These are phyloP conservation scores for Scomber japonicus DNA, from an alignment of 2,113 vertebrate species.

Conservation along the genomic window DNA sequence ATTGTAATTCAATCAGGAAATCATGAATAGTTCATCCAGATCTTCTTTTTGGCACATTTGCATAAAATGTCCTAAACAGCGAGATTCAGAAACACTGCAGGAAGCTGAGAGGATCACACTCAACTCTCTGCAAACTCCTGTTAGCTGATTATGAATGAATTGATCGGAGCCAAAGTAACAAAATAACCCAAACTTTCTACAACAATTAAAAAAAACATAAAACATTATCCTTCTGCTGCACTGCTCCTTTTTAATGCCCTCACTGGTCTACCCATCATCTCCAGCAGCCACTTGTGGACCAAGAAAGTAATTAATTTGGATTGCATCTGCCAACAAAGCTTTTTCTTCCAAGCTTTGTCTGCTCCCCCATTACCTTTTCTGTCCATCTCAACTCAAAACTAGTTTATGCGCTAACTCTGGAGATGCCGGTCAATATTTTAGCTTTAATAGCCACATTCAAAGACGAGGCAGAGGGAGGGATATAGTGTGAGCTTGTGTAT, in stretches of 20 bases:
- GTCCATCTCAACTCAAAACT: conserved; percentile 45
- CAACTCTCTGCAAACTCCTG: conserved; percentile 6
- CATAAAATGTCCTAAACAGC: conserved; percentile 33
- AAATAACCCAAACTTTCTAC: neutral
- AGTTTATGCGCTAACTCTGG: conserved; percentile 44
- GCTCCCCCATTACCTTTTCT: conserved; percentile 33
- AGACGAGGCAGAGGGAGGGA: neutral
- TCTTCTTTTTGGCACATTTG: conserved; percentile 34
- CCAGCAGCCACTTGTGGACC: conserved; percentile 29
- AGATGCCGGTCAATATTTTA: conserved; percentile 31
- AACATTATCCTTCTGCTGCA: conserved; percentile 9
- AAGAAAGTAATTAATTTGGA: conserved; percentile 64
- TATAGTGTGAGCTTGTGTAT: neutral
- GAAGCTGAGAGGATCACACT: conserved; percentile 12
- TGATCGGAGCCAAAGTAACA: neutral
- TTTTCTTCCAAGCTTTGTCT: conserved; percentile 48
- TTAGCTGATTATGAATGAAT: neutral
- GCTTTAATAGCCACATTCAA: conserved; percentile 38
- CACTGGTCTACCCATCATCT: conserved; percentile 4
- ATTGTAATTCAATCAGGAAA: conserved; percentile 48
- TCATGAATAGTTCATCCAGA: conserved; percentile 40
- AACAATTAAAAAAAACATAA: neutral
- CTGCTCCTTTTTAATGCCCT: conserved; percentile 17
- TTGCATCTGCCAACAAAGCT: conserved; percentile 58
- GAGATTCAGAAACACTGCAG: conserved; percentile 23